Evolutionary conservation across 2,888 invertebrate genomes (phyloP), one percentile per base, ranked within the genome.

Genomic region (Chymomyza procnemis): DNA sequence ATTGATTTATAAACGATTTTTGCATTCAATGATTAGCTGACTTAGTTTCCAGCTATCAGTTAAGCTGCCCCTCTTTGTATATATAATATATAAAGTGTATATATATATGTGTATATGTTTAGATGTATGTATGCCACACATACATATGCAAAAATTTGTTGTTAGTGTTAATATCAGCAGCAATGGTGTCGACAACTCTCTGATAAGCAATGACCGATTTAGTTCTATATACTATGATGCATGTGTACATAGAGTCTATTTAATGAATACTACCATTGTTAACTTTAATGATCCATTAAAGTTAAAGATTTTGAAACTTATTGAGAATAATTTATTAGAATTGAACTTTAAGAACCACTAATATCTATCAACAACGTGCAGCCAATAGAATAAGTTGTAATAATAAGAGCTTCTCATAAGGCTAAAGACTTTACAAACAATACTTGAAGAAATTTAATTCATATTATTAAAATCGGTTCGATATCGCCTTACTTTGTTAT

Each of bases 151-250:
- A 48, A 55, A 14, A 16, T 21, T 48, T 12, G 4, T 34, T 12
- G 34, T 8, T 3, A 34, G 12, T 12, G 9, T 34, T 34, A 12
- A 41, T 41, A 41, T 41, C 21, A 18, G 8, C 50, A 50, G 50
- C 50, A 50, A 57, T 47, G 65, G 46, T 62, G 62, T 62, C 66
- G 66, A 12, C 34, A 41, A 1, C 34, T 59, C 48, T 55, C 69
- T 71, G 81, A 81, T 81, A 83, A 83, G 70, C 30, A 73, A 69
- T 81, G 84, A 81, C 81, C 78, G 80, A 83, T 83, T 80, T 80
- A 80, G 79, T 78, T 71, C 50, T 71, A 76, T 63, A 72, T 55
- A 48, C 16, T 26, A 26, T 26, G 6, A 46, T 58, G 48, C n/a
- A 46, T 54, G n/a, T 18, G n/a, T 4, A 50, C 50, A 50, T 19